A percentile compares a stretch with the other conserved stretches of the same genome.
Evolutionary conservation across 2,797 vertebrate genomes (phyloP).

Genomic region (Enteromius mattozi): DNA sequence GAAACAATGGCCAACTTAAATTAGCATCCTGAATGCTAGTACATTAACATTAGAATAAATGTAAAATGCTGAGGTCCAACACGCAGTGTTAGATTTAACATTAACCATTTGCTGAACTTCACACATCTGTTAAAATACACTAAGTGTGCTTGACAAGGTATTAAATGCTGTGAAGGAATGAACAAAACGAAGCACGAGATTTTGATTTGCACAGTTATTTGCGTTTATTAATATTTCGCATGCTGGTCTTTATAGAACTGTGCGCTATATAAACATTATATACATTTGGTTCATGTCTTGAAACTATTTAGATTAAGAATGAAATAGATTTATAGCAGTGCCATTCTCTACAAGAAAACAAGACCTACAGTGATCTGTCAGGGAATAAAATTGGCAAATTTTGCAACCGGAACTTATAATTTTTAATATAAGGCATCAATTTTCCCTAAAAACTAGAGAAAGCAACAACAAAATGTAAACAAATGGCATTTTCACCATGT

Average conservation of each 20-base stretch:
- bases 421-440: constrained; percentile 60
- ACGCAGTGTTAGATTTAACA: constrained; percentile 67
- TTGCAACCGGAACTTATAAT: constrained; percentile 33
- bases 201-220: constrained; percentile 67
- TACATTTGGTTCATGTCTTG: constrained; percentile 50
- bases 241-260: constrained; percentile 75
- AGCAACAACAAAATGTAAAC: constrained; percentile 41
- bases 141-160: constrained; percentile 12
- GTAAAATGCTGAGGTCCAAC: constrained; percentile 11
- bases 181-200: constrained; percentile 52
- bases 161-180: background rate
- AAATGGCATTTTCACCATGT: constrained; percentile 19
- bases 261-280: constrained; percentile 77
- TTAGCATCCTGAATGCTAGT: constrained; percentile 66
- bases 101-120: constrained; percentile 57
- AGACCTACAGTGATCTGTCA: background rate
- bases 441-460: constrained; percentile 37
- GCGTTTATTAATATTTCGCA: constrained; percentile 80
- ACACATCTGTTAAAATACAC: constrained; percentile 62
- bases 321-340: constrained; percentile 45
- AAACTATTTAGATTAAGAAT: constrained; percentile 36
- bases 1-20: constrained; percentile 68
- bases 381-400: constrained; percentile 1
- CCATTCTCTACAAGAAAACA: constrained; percentile 32
- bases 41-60: constrained; percentile 73